A percentile compares a stretch with the other conserved stretches of the same genome.
Evolutionary conservation across 2,888 invertebrate genomes (phyloP).

Genomic region (Chrysolina haemoptera): DNA sequence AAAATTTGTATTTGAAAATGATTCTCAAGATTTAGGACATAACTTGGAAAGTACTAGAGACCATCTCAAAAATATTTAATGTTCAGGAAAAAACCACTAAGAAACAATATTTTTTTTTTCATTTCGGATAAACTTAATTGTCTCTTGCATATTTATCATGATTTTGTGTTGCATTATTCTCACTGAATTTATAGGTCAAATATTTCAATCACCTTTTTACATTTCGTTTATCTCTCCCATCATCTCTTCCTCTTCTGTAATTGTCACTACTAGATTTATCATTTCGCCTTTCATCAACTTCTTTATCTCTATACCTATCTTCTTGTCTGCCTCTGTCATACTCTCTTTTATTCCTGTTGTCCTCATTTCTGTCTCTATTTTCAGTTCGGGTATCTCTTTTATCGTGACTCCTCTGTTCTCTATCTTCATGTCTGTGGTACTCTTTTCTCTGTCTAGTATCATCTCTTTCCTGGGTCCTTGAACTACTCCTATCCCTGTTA

Average conservation of each 20-base stretch:
- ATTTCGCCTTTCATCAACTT: slow-evolving; percentile 34
- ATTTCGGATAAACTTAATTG: too few species aligned
- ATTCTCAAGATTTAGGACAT: too few species aligned
- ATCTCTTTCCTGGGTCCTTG: slow-evolving; percentile 39
- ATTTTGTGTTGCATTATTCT: too few species aligned
- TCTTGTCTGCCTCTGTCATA: slow-evolving; percentile 28
- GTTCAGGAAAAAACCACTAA: too few species aligned
- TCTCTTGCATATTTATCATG: too few species aligned
- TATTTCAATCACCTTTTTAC: slow-evolving; percentile 2
- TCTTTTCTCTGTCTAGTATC: slow-evolving; percentile 40
- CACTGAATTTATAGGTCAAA: too few species aligned
- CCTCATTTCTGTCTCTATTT: slow-evolving; percentile 22
- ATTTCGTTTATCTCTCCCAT: slow-evolving; percentile 41
- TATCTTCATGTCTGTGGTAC: slow-evolving; percentile 39
- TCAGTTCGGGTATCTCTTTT: slow-evolving; percentile 16
- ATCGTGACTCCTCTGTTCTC: slow-evolving; percentile 24
- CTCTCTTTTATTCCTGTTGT: slow-evolving; percentile 35
- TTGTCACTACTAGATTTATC: slow-evolving; percentile 33
- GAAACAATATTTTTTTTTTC: too few species aligned
- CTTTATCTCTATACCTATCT: slow-evolving; percentile 36
- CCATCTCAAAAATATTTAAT: too few species aligned
- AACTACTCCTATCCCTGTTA: slow-evolving; percentile 36
- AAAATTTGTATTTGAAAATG: too few species aligned
- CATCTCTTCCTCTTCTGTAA: slow-evolving; percentile 46
- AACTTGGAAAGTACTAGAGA: too few species aligned